Conservation (phyloP, 2,888 invertebrate genomes). For the Nudaria mundana region DNA sequence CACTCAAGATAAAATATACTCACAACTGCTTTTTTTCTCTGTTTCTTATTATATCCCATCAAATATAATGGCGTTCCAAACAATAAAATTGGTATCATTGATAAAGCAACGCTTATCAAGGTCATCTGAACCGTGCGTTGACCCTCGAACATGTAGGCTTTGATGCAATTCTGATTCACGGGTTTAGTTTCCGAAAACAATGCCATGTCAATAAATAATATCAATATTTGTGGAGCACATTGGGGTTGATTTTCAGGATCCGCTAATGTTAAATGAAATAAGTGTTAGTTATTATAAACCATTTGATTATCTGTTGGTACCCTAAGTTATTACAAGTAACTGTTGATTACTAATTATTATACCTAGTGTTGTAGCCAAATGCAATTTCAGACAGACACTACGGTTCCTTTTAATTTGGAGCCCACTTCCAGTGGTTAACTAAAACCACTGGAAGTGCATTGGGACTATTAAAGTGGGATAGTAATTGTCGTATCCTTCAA, state of each 20-base stretch:
- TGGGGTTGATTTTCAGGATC: constrained; percentile 45
- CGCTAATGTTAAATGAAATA: constrained; percentile 27
- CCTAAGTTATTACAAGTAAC: no score
- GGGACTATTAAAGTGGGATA: no score
- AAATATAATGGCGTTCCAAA: constrained; percentile 86
- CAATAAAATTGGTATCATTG: constrained; percentile 87
- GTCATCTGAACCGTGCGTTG: constrained; percentile 81
- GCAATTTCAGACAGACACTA: no score
- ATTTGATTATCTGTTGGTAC: background rate
- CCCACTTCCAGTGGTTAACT: no score
- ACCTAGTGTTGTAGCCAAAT: no score
- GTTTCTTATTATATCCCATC: constrained; percentile 28
- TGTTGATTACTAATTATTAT: no score
- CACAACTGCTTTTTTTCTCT: constrained; percentile 31
- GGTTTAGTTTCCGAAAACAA: constrained; percentile 63
- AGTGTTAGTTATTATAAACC: background rate
- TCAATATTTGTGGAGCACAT: constrained; percentile 88
- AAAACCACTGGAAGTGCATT: no score
- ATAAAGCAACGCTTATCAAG: constrained; percentile 79
- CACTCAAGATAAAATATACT: no score
- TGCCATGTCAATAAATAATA: constrained; percentile 90
- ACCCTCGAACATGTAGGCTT: constrained; percentile 76
- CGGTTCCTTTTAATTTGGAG: no score
- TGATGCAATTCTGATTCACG: constrained; percentile 57
- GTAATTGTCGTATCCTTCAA: no score